These are phyloP conservation scores for Manis javanica DNA, from an alignment of 2,797 vertebrate species.

Conservation along the genomic window DNA sequence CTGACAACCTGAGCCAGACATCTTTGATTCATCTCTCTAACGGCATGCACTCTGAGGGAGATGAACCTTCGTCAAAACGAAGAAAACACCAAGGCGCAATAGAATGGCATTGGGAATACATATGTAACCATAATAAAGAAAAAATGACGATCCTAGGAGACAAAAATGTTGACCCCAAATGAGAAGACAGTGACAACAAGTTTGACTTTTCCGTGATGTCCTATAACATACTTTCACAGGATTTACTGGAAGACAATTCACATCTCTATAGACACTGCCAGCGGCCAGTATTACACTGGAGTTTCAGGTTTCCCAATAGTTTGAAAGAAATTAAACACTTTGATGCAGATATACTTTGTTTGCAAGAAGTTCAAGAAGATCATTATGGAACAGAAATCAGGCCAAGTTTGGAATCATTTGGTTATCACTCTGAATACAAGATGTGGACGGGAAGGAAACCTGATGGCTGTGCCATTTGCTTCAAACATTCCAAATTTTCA, in stretches of 20 bases:
- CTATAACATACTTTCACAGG: constrained; percentile 98
- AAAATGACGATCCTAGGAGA: constrained; percentile 75
- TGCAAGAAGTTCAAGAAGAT: constrained; percentile 98
- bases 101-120: constrained; percentile 92
- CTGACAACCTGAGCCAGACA: constrained; percentile 78
- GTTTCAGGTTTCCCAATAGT: constrained; percentile 93
- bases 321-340: constrained; percentile 92
- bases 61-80: constrained; percentile 90
- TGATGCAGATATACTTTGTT: constrained; percentile 95
- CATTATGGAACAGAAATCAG: constrained; percentile 94
- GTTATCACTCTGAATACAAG: constrained; percentile 97
- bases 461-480: constrained; percentile 95
- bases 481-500: constrained; percentile 93
- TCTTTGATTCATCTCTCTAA: constrained; percentile 85
- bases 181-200: constrained; percentile 73
- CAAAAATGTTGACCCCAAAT: constrained; percentile 75
- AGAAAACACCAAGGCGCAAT: constrained; percentile 87
- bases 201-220: constrained; percentile 98
- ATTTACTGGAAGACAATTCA: constrained; percentile 93
- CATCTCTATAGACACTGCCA: constrained; percentile 95
- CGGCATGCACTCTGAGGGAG: constrained; percentile 87
- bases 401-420: constrained; percentile 92
- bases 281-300: constrained; percentile 90
- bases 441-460: constrained; percentile 95
- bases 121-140: constrained; percentile 85